Evolutionary conservation across 2,888 invertebrate genomes (phyloP), one percentile per base, ranked within the genome.

Genomic region (Agrilus mali): DNA sequence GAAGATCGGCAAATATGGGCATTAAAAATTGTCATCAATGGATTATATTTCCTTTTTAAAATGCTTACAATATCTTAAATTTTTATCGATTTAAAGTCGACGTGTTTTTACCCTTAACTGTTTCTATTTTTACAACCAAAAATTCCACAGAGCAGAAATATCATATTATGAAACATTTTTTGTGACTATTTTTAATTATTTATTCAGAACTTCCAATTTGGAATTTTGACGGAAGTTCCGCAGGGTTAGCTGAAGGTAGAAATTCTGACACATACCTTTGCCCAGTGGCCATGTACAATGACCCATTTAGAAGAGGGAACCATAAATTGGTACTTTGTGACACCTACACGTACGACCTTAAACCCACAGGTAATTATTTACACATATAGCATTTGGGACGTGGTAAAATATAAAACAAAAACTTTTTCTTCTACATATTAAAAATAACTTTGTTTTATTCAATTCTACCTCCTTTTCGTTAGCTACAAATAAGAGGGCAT

Each of bases 241-340:
- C 83, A 0, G 73, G 73, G 49, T 82, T 84, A 59, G 75, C 80
- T 1, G 67, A 66, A 33, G 69, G 75, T 1, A 74, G 74, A 44
- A 78, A 82, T 57, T 78, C 82, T 0, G 88, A 90, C 63, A 80
- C 80, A 45, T 82, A 77, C 57, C 67, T 89, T 40, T 74, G 82
- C 57, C 88, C 89, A 0, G 75, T 83, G 47, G 81, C 81, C 43
- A 69, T 90, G 55, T 90, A 84, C 67, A 76, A 77, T 42, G 87
- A 88, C 63, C 89, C 89, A 5, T 86, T 89, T 63, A 71, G 82
- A 52, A 78, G 82, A 20, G 79, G 80, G 45, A 76, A 75, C 59
- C 79, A 86, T 64, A 77, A 82, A 52, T 60, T 89, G 44, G 80
- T 86, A 6, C 69, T 90, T 47, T 82, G 85, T 49, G 88, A 89